phyloP scores from a whole-genome alignment of 1,140 invertebrate species.

The Cataglyphis hispanica region DNA sequence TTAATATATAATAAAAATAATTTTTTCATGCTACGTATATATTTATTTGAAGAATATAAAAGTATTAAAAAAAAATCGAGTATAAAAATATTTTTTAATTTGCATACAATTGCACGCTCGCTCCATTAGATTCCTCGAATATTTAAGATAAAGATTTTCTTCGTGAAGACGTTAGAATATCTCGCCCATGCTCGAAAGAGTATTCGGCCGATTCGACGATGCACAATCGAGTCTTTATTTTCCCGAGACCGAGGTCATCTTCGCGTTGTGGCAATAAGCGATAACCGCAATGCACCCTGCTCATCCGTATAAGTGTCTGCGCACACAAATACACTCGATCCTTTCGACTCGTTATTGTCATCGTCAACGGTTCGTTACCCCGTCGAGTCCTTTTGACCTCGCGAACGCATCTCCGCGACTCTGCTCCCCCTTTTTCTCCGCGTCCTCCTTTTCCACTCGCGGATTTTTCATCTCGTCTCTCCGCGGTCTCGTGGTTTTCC shows the following conservation, averaged over 20 bases:
- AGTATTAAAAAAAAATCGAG: too few species aligned
- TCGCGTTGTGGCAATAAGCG: conserved; percentile 66
- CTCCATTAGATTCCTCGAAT: background rate
- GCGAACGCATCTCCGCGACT: conserved; percentile 29
- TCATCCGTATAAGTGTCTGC: conserved; percentile 45
- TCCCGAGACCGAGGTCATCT: conserved; percentile 31
- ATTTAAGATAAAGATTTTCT: conserved; percentile 36
- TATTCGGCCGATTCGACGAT: conserved; percentile 24
- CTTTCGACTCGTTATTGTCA: conserved; percentile 74
- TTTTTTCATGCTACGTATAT: background rate
- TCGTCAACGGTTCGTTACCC: conserved; percentile 77
- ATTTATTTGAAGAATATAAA: background rate
- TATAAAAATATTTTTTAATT: background rate
- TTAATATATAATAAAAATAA: background rate
- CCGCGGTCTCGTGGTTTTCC: conserved; percentile 1
- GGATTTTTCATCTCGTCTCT: conserved; percentile 6
- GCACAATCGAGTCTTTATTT: conserved; percentile 63
- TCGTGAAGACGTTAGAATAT: background rate
- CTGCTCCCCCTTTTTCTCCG: background rate
- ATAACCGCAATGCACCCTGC: conserved; percentile 63
- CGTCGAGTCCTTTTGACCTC: conserved; percentile 72
- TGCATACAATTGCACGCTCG: background rate
- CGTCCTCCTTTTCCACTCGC: background rate
- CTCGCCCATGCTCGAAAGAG: background rate
- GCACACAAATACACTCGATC: conserved; percentile 71